Evolutionary conservation across 1,140 invertebrate species (phyloP).

Genomic region (Spodoptera frugiperda): DNA sequence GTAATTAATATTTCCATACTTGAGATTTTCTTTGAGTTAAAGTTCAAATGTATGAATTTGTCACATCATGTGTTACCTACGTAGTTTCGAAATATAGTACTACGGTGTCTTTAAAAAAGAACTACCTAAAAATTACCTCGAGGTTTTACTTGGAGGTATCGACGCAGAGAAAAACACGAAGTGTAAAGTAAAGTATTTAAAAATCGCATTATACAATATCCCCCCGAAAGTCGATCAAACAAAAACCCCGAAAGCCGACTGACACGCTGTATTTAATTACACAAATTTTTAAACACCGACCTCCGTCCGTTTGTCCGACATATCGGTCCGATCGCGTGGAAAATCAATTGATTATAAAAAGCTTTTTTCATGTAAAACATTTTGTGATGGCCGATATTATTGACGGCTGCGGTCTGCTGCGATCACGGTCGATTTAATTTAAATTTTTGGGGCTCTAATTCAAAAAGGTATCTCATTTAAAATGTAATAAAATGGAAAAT

Average conservation of each 20-base stretch:
- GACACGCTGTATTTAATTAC: constrained; percentile 51
- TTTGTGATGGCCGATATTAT: constrained; percentile 37
- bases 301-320: constrained; percentile 40
- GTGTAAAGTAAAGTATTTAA: background rate
- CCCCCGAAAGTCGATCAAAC: constrained; percentile 33
- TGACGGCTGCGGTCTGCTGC: constrained; percentile 34
- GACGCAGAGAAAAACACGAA: background rate
- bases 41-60: too few relatives aligned
- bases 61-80: too few relatives aligned
- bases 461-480: constrained; percentile 26
- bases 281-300: constrained; percentile 45
- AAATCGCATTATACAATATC: constrained; percentile 5
- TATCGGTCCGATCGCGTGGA: constrained; percentile 34
- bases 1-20: too few relatives aligned
- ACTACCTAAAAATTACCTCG: background rate
- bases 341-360: constrained; percentile 52
- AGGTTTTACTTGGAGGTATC: too few relatives aligned
- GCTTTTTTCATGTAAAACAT: constrained; percentile 48
- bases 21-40: too few relatives aligned
- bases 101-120: too few relatives aligned
- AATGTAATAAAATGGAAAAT: background rate
- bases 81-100: too few relatives aligned
- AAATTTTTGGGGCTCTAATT: constrained; percentile 44
- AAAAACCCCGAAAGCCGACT: constrained; percentile 40
- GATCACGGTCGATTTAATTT: constrained; percentile 40